Evolutionary conservation across 2,113 vertebrate species (phyloP).

Genomic region (Galeopterus variegatus): DNA sequence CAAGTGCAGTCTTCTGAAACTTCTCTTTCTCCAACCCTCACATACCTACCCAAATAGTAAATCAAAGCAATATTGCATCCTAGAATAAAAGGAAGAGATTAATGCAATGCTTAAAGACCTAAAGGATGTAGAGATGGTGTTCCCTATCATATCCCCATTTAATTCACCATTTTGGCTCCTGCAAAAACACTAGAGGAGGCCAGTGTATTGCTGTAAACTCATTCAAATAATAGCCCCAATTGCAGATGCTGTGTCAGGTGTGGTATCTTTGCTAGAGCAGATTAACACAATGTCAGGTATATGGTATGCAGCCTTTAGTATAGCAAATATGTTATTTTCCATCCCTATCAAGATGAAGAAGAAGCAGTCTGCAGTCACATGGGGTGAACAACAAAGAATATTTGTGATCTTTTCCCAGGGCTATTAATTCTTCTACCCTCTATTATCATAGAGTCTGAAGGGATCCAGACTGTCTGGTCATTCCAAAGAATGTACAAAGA

Average conservation of each 20-base stretch:
- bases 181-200: background rate
- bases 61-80: background rate
- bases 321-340: background rate
- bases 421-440: background rate
- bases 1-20: background rate
- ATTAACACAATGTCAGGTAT: background rate
- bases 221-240: background rate
- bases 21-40: background rate
- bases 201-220: background rate
- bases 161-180: background rate
- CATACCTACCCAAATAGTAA: background rate
- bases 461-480: background rate
- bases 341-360: background rate
- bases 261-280: background rate
- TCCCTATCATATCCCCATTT: background rate
- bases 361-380: background rate
- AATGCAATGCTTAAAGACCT: background rate
- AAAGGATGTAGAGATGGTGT: too few species aligned
- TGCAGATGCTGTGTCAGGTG: background rate
- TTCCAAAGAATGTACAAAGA: background rate
- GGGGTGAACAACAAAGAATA: background rate
- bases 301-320: background rate
- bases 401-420: background rate
- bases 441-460: background rate
- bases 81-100: background rate